Conservation (phyloP, 2,888 invertebrate species). For the Sisyra nigra region DNA sequence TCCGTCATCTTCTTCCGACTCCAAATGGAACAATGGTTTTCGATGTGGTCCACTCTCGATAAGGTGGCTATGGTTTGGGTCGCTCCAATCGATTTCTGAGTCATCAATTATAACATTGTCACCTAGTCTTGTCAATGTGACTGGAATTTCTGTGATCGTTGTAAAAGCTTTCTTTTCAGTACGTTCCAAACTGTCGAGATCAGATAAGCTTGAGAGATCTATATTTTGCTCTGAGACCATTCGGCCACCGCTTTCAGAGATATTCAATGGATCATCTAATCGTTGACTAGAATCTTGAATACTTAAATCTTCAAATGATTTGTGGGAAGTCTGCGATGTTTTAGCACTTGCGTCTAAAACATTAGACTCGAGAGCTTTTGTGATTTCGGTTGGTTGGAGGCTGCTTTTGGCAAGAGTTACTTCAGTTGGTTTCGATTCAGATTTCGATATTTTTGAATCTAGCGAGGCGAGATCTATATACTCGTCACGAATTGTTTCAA, state of each 20-base stretch:
- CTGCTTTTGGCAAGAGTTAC: too few species aligned
- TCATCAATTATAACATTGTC: constrained; percentile 6
- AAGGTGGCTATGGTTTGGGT: constrained; percentile 10
- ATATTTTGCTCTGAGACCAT: constrained; percentile 18
- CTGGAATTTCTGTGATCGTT: background rate
- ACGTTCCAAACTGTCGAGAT: background rate
- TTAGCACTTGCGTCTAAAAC: constrained; percentile 9
- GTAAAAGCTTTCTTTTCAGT: background rate
- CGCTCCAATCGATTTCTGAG: constrained; percentile 13
- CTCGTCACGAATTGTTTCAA: too few species aligned
- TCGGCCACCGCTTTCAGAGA: background rate
- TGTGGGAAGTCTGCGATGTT: constrained; percentile 9
- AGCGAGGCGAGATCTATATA: too few species aligned
- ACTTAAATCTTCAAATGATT: constrained; percentile 5
- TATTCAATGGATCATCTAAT: constrained; percentile 7
- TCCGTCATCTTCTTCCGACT: constrained; percentile 25
- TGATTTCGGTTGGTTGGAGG: too few species aligned
- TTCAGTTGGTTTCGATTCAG: too few species aligned
- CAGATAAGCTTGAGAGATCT: constrained; percentile 16
- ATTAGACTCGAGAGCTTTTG: background rate
- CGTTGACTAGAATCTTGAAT: constrained; percentile 7
- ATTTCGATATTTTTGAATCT: too few species aligned
- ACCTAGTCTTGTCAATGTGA: constrained; percentile 1
- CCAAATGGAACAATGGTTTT: constrained; percentile 29
- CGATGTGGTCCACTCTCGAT: constrained; percentile 12